Conservation (phyloP, 2,888 invertebrate species). For the Euspilapteryx auroguttella region DNA sequence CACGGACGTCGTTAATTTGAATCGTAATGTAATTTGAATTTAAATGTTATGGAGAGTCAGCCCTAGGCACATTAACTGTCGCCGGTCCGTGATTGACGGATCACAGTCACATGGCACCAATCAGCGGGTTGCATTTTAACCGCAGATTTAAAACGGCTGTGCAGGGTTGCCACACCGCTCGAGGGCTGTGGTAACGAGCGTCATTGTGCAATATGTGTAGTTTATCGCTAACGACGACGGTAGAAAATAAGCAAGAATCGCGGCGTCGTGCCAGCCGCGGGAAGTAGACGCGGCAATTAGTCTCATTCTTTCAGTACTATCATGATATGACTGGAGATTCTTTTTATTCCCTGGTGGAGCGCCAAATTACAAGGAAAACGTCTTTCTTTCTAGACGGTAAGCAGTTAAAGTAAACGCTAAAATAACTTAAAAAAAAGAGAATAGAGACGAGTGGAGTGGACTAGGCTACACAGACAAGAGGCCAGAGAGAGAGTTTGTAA, state of each 20-base stretch:
- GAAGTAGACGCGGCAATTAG: too few species aligned
- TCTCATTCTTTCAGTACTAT: too few species aligned
- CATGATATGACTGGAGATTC: too few species aligned
- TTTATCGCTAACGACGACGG: conserved; percentile 22
- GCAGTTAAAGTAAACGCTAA: too few species aligned
- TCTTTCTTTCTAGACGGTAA: too few species aligned
- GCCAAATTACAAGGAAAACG: too few species aligned
- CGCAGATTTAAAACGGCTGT: conserved; percentile 16
- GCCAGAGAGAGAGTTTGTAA: too few species aligned
- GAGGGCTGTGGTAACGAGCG: conserved; percentile 34
- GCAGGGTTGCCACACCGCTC: conserved; percentile 21
- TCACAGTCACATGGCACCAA: conserved; percentile 31
- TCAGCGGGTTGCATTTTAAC: conserved; percentile 27
- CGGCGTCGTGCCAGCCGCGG: conserved; percentile 7
- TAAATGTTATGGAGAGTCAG: conserved; percentile 21
- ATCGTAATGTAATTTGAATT: conserved; percentile 4
- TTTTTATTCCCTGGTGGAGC: too few species aligned
- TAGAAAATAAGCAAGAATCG: conserved; percentile 4
- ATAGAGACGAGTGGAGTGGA: too few species aligned
- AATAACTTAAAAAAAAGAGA: too few species aligned
- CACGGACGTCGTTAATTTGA: conserved; percentile 23
- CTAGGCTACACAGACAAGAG: too few species aligned
- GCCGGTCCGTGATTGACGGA: conserved; percentile 26
- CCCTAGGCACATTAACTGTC: conserved; percentile 29
- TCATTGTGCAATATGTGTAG: conserved; percentile 32